These are phyloP conservation scores for Spongilla lacustris DNA, from an alignment of 37 sponge, comb jelly and placozoan species.

Conservation along the genomic window DNA sequence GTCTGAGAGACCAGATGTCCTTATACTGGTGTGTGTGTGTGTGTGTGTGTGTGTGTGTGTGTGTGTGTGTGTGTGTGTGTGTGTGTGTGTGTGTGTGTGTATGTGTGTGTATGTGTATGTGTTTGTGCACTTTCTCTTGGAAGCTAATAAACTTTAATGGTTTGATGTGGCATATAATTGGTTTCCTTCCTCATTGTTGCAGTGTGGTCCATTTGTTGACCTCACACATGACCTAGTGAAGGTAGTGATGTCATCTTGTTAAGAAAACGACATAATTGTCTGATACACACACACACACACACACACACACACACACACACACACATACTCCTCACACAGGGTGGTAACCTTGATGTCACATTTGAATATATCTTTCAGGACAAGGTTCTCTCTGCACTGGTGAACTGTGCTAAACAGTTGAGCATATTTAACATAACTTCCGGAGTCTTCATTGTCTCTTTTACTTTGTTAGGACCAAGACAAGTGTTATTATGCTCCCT, in stretches of 20 bases:
- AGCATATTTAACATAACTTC: neutral
- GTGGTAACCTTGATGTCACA: slow-evolving; percentile 27
- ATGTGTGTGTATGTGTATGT: neutral
- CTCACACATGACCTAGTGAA: slow-evolving; percentile 48
- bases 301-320: neutral
- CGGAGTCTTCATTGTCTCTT: too few relatives aligned
- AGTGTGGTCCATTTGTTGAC: slow-evolving; percentile 76
- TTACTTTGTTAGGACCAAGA: slow-evolving; percentile 7
- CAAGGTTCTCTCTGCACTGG: neutral
- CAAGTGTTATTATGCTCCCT: slow-evolving; percentile 71
- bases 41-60: neutral
- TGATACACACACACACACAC: neutral
- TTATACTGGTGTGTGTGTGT: slow-evolving; percentile 51
- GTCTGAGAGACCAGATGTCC: slow-evolving; percentile 62
- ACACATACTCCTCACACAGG: neutral
- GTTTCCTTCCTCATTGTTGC: slow-evolving; percentile 10
- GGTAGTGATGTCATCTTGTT: slow-evolving; percentile 32
- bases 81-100: neutral
- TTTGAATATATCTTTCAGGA: slow-evolving; percentile 30
- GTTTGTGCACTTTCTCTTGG: neutral
- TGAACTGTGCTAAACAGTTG: neutral
- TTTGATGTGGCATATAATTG: neutral
- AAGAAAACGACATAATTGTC: neutral
- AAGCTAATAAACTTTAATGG: neutral
- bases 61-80: neutral